Base-by-base conservation (phyloP, 2,113 vertebrate genomes). In the Dicaeum eximium region DNA sequence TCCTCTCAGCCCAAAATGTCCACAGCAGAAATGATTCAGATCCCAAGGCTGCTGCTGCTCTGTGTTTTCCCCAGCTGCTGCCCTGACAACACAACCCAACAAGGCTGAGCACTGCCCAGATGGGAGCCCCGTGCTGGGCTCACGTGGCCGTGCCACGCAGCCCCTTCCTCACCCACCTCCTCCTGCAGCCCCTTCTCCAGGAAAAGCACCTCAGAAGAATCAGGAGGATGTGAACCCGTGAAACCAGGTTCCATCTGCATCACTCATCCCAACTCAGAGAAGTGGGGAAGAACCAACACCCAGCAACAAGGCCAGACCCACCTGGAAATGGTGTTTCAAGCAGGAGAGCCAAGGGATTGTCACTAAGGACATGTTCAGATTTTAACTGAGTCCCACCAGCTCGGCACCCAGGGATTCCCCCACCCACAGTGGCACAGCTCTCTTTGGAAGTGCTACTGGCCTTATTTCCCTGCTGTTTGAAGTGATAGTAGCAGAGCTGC, bases 41-140 rank as follows among this genome's bases (percentile, higher is more conserved):
- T 85, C 92, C 90, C 95, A 66, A 44, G 56, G 93, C 87, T 23
- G 35, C 37, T 88, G 54, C 66, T 86, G 71, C 70, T 93, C 75
- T 2, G 35, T 93, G 96, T 80, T 96, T 92, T 96, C 78, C 89
- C 77, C 93, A 84, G 95, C 97, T 97, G 96, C 92, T 96, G 58
- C 95, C 96, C 95, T 97, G 94, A 97, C 93, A 95, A 90, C 77
- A 84, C 53, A 94, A 30, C 82, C 85, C 80, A 37, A 75, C 48
- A 35, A 62, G 94, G 91, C 81, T 10, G 23, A 64, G 95, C 92
- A 37, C 82, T 92, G 92, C 90, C 82, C 56, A 35, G 75, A 45
- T 44, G 93, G 61, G 93, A 90, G 66, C 51, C 72, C 82, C 0
- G 2, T 1, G 56, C 64, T 1, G 24, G 65, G 51, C 31, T 57